Evolutionary conservation across 2,113 vertebrate genomes (phyloP).

Genomic region (Carollia perspicillata): DNA sequence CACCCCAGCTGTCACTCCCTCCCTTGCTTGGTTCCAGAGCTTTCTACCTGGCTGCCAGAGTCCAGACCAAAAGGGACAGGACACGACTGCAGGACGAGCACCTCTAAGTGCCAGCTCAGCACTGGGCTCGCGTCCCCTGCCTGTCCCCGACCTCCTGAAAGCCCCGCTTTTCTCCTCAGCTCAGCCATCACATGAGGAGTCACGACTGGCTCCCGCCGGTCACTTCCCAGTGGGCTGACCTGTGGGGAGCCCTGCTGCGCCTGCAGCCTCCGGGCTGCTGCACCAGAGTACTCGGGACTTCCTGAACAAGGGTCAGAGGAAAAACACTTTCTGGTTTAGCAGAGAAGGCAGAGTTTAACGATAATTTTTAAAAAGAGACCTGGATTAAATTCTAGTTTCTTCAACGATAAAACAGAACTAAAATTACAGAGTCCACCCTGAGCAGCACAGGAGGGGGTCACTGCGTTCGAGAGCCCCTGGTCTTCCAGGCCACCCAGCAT

Average conservation of each 20-base stretch:
- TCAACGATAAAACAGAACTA: not conserved
- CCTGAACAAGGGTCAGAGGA: not conserved
- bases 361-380: not conserved
- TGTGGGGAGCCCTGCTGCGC: not conserved
- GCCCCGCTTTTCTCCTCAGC: not conserved
- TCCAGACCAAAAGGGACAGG: not conserved
- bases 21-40: not conserved
- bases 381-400: not conserved
- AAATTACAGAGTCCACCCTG: not conserved
- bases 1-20: not conserved
- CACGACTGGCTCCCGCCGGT: not conserved
- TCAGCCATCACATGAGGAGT: not conserved
- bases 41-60: not conserved
- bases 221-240: not conserved
- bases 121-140: not conserved
- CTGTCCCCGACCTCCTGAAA: not conserved
- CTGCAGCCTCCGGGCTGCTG: not conserved
- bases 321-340: not conserved
- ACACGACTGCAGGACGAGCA: not conserved
- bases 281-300: not conserved
- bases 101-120: not conserved
- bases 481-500: constrained; percentile 17
- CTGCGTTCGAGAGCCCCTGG: not conserved
- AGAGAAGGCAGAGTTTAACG: not conserved
- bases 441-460: too few species aligned